Evolutionary conservation across 2,888 invertebrate genomes (phyloP), one percentile per base, ranked within the genome.

Genomic region (Lasioglossum zephyrum): DNA sequence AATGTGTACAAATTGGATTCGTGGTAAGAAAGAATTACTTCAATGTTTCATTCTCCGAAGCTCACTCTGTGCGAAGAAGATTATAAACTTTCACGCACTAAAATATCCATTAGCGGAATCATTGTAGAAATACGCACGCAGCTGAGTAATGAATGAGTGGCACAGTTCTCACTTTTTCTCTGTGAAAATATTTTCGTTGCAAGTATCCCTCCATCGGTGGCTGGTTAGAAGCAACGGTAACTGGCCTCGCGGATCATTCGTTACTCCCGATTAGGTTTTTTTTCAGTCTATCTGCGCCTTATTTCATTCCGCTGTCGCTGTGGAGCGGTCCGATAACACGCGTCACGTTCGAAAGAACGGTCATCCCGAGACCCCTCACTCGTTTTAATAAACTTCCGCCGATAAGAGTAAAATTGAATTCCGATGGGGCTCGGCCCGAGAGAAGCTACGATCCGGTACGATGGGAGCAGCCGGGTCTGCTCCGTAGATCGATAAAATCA

Each of bases 341-440:
- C n/a, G 60, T 3, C 39, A 18, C 36, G 47, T 47, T 47, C 16
- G 11, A 5, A 31, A 5, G 18, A 49, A 60, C 36, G 41, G 22
- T 5, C 16, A 8, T 41, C 11, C 3, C 16, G 13, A n/a, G 5
- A 18, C 18, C 22, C 26, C 1, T n/a, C 31, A 49, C 44, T 41
- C n/a, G 53, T 26, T 73, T 66, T 39, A 83, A 78, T 53, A 11
- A 75, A 78, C 36, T 5, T 36, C n/a, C 47, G 22, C 8, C 57
- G 73, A 18, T 79, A 79, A 84, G 84, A 85, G 84, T 76, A 85
- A 85, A 85, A 85, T 78, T 66, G 73, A 85, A 84, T 85, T 79
- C 79, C 77, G 36, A 3, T 44, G 49, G n/a, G 41, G 31, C 26
- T 26, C 16, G 31, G 63, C 16, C 2, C 60, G 36, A 53, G 53